Conservation (phyloP, 2,113 vertebrate species). For the Ceyx margarethae region DNA sequence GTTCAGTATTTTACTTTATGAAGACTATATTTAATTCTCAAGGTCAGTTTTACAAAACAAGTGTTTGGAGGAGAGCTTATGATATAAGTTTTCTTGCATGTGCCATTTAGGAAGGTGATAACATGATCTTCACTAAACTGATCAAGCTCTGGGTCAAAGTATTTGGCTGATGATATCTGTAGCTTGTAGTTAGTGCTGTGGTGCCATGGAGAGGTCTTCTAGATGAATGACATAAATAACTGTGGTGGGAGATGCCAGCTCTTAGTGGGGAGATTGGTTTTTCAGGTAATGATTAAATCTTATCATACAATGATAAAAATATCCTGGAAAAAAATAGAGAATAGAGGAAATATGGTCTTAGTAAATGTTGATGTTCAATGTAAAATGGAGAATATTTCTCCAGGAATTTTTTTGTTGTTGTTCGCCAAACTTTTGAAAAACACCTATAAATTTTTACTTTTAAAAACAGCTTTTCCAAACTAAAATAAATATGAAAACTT, state of each 20-base stretch:
- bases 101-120: not conserved
- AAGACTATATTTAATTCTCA: not conserved
- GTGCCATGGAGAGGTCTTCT: not conserved
- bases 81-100: not conserved
- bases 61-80: not conserved
- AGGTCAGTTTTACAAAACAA: not conserved
- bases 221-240: not conserved
- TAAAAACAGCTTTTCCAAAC: not conserved
- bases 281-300: not conserved
- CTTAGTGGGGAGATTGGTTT: not conserved
- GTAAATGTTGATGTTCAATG: not conserved
- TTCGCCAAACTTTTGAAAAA: not conserved
- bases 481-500: not conserved
- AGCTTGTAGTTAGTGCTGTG: slow-evolving; percentile 6
- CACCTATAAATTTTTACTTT: not conserved
- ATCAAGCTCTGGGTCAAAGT: not conserved
- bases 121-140: not conserved
- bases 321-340: not conserved
- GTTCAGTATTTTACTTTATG: not conserved
- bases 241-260: not conserved
- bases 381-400: not conserved
- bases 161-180: not conserved
- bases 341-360: not conserved
- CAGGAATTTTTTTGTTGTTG: not conserved
- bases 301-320: not conserved